phyloP scores from a whole-genome alignment of 2,113 vertebrate species.

The Phalacrocorax pelagicus region DNA sequence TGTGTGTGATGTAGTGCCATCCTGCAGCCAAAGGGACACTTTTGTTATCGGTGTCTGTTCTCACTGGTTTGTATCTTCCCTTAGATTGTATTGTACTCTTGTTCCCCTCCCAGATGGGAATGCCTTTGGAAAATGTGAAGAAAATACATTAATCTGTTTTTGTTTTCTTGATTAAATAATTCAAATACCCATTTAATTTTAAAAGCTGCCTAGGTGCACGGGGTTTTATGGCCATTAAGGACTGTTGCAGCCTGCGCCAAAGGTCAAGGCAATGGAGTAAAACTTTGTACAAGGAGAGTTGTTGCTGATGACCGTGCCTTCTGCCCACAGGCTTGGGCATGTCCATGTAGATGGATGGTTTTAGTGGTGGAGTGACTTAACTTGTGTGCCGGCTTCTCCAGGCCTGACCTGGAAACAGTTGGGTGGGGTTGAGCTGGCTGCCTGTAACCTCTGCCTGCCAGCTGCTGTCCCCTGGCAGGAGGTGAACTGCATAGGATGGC shows the following conservation, averaged over 20 bases:
- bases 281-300: neutral
- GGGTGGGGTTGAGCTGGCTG: accelerated
- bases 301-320: neutral
- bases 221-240: neutral
- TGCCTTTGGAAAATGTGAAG: neutral
- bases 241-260: neutral
- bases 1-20: neutral
- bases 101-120: neutral
- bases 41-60: neutral
- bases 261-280: neutral
- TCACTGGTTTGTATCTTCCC: neutral
- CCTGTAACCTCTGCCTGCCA: neutral
- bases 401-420: neutral
- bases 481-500: accelerated
- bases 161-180: neutral
- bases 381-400: neutral
- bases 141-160: neutral
- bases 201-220: neutral
- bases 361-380: neutral
- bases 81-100: neutral
- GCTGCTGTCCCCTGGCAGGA: neutral
- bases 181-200: neutral
- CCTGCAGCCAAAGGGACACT: neutral
- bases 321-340: neutral
- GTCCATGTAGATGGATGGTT: neutral